phyloP scores from a whole-genome alignment of 2,797 vertebrate genomes.

The Menidia menidia region DNA sequence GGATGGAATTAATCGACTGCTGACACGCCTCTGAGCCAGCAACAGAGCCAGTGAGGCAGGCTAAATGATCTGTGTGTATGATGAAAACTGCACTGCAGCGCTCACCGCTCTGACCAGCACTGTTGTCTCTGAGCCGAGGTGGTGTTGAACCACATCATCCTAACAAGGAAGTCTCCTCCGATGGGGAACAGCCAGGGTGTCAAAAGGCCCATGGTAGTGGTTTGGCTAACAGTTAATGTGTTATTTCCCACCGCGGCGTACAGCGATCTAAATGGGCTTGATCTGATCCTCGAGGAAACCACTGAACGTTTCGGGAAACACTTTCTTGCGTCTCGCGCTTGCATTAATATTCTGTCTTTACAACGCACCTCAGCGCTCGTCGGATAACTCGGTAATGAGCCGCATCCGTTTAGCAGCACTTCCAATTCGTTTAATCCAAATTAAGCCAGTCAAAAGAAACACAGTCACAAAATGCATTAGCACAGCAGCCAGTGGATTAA shows the following conservation, averaged over 20 bases:
- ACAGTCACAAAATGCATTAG: neutral
- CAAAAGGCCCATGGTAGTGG: neutral
- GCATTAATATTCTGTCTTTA: neutral
- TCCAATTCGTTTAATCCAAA: neutral
- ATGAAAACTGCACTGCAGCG: too few species aligned
- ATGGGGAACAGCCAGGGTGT: neutral
- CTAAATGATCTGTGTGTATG: too few species aligned
- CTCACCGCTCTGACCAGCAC: neutral
- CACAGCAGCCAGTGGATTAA: neutral
- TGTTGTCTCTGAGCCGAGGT: neutral
- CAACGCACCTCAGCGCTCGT: constrained; percentile 3
- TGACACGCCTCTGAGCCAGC: too few species aligned
- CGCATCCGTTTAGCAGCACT: neutral
- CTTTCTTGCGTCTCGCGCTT: neutral
- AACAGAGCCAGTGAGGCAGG: too few species aligned
- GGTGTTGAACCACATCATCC: neutral
- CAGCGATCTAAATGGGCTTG: neutral
- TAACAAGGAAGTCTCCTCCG: neutral
- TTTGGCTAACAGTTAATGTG: neutral
- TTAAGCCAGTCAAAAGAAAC: neutral
- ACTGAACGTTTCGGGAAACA: neutral
- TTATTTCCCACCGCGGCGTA: neutral
- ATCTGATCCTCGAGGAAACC: neutral
- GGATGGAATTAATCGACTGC: neutral
- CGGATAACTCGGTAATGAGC: neutral